phyloP scores from a whole-genome alignment of 2,797 vertebrate species.

The Cetoscarus ocellatus region DNA sequence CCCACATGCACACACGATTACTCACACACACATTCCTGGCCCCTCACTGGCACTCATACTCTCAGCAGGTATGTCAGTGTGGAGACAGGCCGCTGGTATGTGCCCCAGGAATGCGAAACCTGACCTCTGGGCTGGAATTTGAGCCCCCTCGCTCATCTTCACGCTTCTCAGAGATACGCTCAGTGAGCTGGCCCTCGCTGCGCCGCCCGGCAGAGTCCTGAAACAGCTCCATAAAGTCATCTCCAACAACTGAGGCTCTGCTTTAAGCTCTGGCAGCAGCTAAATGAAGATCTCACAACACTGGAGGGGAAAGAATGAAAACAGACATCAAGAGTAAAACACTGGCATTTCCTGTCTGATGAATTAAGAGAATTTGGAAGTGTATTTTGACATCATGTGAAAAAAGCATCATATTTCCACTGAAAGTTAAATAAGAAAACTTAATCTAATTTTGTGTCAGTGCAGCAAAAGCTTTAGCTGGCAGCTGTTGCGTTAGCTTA shows the following conservation, averaged over 20 bases:
- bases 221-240: conserved; percentile 56
- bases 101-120: conserved; percentile 86
- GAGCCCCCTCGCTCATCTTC: conserved; percentile 82
- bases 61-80: conserved; percentile 81
- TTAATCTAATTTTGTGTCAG: too few species aligned
- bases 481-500: too few species aligned
- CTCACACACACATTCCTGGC: conserved; percentile 65
- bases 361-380: background rate
- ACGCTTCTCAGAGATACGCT: conserved; percentile 69
- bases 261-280: conserved; percentile 34
- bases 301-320: background rate
- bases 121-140: conserved; percentile 81
- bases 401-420: background rate
- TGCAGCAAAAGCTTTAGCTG: too few species aligned
- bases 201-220: conserved; percentile 51
- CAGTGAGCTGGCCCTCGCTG: conserved; percentile 43
- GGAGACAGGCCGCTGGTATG: conserved; percentile 80
- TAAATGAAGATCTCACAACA: conserved; percentile 51
- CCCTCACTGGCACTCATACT: conserved; percentile 67
- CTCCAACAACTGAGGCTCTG: conserved; percentile 39
- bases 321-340: background rate
- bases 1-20: conserved; percentile 34
- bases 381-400: background rate
- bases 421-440: background rate
- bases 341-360: background rate